A percentile compares a stretch with the other conserved stretches of the same genome.
These are phyloP conservation scores for Scyliorhinus canicula DNA, from an alignment of 2,797 vertebrate genomes.

Conservation along the genomic window DNA sequence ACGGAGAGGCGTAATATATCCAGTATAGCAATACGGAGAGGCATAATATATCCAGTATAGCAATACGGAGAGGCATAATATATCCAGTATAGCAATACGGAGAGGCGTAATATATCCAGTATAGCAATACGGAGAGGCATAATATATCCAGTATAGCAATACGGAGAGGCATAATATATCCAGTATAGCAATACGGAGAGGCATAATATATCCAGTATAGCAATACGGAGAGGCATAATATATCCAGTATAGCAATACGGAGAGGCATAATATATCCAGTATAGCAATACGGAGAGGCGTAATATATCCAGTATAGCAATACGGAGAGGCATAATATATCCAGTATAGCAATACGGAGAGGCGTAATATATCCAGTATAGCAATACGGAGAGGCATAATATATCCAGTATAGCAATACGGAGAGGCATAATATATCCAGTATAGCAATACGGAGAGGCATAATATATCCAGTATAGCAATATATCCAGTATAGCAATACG, in stretches of 20 bases:
- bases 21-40: not conserved
- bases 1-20: not conserved
- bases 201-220: not conserved
- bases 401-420: not conserved
- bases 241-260: not conserved
- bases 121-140: not conserved
- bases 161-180: not conserved
- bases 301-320: not conserved
- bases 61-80: not conserved
- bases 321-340: not conserved
- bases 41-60: not conserved
- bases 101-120: not conserved
- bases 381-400: not conserved
- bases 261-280: not conserved
- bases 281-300: not conserved
- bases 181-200: not conserved
- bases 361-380: not conserved
- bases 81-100: not conserved
- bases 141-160: not conserved
- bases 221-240: not conserved
- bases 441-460: not conserved
- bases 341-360: not conserved
- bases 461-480: not conserved
- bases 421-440: not conserved
- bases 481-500: too few species aligned